Evolutionary conservation across 2,888 invertebrate genomes (phyloP).

Genomic region (Malthinus flaveolus): DNA sequence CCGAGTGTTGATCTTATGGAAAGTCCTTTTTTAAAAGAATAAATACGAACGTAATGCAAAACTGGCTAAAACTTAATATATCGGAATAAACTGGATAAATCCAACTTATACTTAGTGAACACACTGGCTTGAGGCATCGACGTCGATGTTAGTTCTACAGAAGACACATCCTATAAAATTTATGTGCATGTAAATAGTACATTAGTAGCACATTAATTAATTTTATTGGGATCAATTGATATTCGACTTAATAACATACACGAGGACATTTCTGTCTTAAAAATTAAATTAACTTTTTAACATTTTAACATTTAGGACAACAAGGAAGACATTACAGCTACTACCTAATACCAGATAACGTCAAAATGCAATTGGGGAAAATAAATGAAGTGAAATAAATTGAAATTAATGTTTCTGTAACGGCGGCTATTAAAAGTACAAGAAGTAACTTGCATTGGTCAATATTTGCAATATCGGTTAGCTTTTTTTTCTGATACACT

Average conservation of each 20-base stretch:
- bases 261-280: not conserved
- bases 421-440: too few relatives aligned
- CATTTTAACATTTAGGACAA: not conserved
- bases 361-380: too few relatives aligned
- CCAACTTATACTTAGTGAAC: constrained; percentile 29
- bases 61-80: constrained; percentile 38
- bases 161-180: not conserved
- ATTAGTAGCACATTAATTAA: constrained; percentile 18
- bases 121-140: constrained; percentile 10
- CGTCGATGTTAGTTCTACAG: constrained; percentile 1
- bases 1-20: not conserved
- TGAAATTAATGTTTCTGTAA: too few relatives aligned
- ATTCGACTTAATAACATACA: constrained; percentile 14
- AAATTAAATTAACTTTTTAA: constrained; percentile 6
- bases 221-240: constrained; percentile 37
- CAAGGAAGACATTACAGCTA: too few relatives aligned
- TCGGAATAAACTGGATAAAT: constrained; percentile 43
- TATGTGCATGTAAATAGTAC: constrained; percentile 4
- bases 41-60: constrained; percentile 20
- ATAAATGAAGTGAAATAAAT: too few relatives aligned
- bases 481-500: too few relatives aligned
- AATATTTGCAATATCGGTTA: too few relatives aligned
- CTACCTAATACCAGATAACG: too few relatives aligned
- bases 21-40: constrained; percentile 3
- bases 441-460: too few relatives aligned